Conservation (phyloP, 2,888 invertebrate species). For the Drosophila mercatorum region DNA sequence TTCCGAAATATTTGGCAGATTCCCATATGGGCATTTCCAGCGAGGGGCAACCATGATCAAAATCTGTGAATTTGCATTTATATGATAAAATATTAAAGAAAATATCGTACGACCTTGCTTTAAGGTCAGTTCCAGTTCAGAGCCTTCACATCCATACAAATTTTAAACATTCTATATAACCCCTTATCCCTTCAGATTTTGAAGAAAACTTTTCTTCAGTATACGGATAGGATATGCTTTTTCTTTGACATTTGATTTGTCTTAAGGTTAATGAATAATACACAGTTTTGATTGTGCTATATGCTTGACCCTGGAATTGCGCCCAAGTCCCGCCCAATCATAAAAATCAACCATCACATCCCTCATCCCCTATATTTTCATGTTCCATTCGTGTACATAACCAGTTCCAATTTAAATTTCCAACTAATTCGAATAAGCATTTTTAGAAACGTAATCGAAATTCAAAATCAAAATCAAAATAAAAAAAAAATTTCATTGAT, state of each 20-base stretch:
- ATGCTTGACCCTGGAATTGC: slow-evolving; percentile 4
- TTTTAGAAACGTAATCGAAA: slow-evolving; percentile 49
- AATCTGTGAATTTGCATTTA: not conserved
- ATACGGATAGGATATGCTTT: not conserved
- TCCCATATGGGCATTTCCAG: not conserved
- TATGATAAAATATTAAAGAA: not conserved
- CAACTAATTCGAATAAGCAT: slow-evolving; percentile 39
- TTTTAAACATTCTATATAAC: not conserved
- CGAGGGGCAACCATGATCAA: not conserved
- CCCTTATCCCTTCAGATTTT: not conserved
- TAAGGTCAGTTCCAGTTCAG: not conserved
- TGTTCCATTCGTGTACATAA: slow-evolving; percentile 61
- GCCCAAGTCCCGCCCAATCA: not conserved
- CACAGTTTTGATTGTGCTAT: not conserved
- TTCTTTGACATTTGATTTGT: not conserved
- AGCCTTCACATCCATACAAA: too few relatives aligned
- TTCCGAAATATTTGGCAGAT: too few relatives aligned
- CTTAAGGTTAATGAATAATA: not conserved
- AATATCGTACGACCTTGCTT: not conserved
- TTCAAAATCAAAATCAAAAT: slow-evolving; percentile 23
- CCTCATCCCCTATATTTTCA: slow-evolving; percentile 16
- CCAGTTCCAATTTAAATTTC: slow-evolving; percentile 38
- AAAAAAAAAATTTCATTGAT: slow-evolving; percentile 56
- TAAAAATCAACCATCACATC: slow-evolving; percentile 5
- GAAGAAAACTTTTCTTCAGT: not conserved